A percentile compares a stretch with the other conserved stretches of the same genome.
Conservation (phyloP, 92 coral and sea anemone species). For the Actinostola sp. region DNA sequence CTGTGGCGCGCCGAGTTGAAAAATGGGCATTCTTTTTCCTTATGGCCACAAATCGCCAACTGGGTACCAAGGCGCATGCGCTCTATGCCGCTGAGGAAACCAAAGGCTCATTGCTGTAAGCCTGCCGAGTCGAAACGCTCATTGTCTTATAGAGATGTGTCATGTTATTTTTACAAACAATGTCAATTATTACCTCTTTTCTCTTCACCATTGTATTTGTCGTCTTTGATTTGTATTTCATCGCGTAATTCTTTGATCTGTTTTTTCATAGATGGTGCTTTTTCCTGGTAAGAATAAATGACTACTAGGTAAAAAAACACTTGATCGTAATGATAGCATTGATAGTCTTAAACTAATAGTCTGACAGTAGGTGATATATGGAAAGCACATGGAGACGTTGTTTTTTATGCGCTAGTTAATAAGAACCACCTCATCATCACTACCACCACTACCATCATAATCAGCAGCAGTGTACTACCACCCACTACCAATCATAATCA, state of each 20-base stretch:
- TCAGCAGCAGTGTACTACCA: conserved; percentile 6
- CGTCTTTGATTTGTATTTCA: conserved; percentile 67
- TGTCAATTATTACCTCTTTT: conserved; percentile 58
- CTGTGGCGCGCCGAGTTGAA: no score
- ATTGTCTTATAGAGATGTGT: no score
- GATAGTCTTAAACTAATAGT: neutral
- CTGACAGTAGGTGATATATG: neutral
- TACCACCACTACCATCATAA: conserved; percentile 1
- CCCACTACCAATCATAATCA: conserved; percentile 4
- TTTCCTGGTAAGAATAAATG: conserved; percentile 33
- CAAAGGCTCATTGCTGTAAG: no score
- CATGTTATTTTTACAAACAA: no score
- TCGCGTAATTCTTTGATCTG: conserved; percentile 60
- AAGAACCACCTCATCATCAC: neutral
- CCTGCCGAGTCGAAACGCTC: no score
- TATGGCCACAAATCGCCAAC: no score
- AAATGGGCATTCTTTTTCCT: no score
- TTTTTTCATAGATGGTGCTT: conserved; percentile 54
- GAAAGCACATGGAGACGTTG: no score
- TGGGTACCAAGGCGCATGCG: no score
- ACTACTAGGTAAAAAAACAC: neutral
- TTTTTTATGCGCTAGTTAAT: no score
- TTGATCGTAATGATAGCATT: neutral
- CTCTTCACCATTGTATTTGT: conserved; percentile 64
- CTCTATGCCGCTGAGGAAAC: no score